phyloP scores from a whole-genome alignment of 2,797 vertebrate species.

The Clarias fuscus region DNA sequence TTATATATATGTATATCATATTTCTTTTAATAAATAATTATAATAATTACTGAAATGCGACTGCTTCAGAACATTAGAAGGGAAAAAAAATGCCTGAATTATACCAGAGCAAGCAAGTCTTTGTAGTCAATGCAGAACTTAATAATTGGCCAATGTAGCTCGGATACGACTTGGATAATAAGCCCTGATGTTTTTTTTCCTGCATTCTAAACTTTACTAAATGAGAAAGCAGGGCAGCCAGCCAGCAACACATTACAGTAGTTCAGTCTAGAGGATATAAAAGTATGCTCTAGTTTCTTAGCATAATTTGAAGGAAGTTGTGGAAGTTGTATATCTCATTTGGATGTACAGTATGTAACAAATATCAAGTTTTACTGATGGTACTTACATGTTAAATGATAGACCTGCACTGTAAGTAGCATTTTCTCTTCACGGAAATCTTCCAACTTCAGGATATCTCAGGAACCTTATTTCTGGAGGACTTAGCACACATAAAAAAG shows the following conservation, averaged over 20 bases:
- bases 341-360: not conserved
- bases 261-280: not conserved
- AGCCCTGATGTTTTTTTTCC: not conserved
- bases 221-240: not conserved
- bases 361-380: conserved; percentile 8
- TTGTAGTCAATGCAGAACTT: conserved; percentile 32
- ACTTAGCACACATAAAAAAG: not conserved
- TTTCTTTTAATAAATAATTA: not conserved
- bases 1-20: too few species aligned
- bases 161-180: not conserved
- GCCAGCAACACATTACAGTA: conserved; percentile 16
- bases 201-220: conserved; percentile 3
- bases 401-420: not conserved
- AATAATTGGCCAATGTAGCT: conserved; percentile 10
- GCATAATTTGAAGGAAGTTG: not conserved
- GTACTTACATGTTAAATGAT: not conserved
- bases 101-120: not conserved
- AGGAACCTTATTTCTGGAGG: not conserved
- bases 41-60: not conserved
- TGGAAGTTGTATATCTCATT: conserved; percentile 1
- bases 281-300: not conserved
- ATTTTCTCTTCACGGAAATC: not conserved
- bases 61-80: not conserved
- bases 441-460: not conserved
- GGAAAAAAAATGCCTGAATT: not conserved